Evolutionary conservation across 2,888 invertebrate species (phyloP).

Genomic region (Rotaria magnacalcarata): DNA sequence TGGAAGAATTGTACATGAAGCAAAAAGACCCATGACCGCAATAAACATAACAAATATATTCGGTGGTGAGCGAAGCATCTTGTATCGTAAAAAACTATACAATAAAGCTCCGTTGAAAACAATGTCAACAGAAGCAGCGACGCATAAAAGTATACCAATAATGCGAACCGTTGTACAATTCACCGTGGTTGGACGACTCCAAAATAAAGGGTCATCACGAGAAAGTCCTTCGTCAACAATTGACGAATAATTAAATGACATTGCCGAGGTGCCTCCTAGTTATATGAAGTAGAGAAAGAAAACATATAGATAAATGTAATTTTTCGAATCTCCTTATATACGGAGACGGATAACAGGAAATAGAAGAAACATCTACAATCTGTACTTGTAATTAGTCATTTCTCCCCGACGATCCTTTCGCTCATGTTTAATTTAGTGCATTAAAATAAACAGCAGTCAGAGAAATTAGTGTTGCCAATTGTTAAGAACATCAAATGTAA

Average conservation of each 20-base stretch:
- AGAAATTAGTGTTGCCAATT: too few species aligned
- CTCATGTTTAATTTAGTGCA: too few species aligned
- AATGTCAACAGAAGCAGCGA: background rate
- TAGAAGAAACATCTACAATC: too few species aligned
- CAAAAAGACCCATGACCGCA: background rate
- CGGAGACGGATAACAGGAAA: too few species aligned
- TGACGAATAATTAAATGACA: background rate
- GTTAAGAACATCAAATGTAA: too few species aligned
- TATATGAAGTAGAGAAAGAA: background rate
- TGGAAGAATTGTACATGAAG: background rate
- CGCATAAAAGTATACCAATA: background rate
- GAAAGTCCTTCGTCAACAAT: background rate
- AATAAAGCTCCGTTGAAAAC: background rate
- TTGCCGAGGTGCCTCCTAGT: background rate
- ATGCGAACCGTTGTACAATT: background rate
- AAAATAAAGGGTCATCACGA: background rate
- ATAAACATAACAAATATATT: slow-evolving; percentile 14
- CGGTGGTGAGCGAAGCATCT: background rate
- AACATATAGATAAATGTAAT: background rate
- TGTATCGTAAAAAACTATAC: background rate
- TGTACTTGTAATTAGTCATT: too few species aligned
- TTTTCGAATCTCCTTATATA: too few species aligned
- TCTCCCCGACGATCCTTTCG: too few species aligned
- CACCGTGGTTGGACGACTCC: background rate
- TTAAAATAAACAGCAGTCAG: too few species aligned